These are phyloP conservation scores for Muntiacus reevesi DNA, from an alignment of 2,113 vertebrate species.

Conservation along the genomic window DNA sequence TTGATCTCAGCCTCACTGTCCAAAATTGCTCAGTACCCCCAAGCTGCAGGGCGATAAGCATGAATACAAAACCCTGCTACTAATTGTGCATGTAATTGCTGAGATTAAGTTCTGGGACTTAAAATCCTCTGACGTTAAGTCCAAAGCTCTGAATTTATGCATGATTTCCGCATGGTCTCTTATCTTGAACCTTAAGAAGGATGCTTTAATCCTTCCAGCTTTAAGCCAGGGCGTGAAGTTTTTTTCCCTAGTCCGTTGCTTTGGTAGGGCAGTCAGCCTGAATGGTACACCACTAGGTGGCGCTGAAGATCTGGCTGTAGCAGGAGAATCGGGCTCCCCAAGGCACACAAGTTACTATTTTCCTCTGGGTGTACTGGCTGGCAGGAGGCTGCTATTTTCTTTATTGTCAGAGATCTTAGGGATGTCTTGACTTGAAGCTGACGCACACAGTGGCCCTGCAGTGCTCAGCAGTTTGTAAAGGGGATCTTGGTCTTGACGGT, in stretches of 20 bases:
- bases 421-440: background rate
- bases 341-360: background rate
- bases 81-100: slow-evolving; percentile 33
- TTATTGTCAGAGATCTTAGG: background rate
- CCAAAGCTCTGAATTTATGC: slow-evolving; percentile 28
- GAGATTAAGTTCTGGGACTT: slow-evolving; percentile 30
- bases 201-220: background rate
- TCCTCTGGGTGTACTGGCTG: background rate
- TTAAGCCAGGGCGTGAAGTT: background rate
- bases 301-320: slow-evolving; percentile 16
- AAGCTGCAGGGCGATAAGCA: background rate
- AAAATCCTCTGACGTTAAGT: slow-evolving; percentile 18
- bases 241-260: background rate
- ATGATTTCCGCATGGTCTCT: slow-evolving; percentile 3
- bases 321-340: background rate
- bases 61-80: background rate
- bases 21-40: background rate
- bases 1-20: background rate
- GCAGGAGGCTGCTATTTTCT: background rate
- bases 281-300: background rate
- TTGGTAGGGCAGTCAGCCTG: background rate
- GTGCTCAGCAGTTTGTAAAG: slow-evolving; percentile 1
- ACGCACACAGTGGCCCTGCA: background rate
- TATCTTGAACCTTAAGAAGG: background rate
- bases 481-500: background rate